Conservation (phyloP, 2,113 vertebrate species). For the Aleadryas rufinucha region DNA sequence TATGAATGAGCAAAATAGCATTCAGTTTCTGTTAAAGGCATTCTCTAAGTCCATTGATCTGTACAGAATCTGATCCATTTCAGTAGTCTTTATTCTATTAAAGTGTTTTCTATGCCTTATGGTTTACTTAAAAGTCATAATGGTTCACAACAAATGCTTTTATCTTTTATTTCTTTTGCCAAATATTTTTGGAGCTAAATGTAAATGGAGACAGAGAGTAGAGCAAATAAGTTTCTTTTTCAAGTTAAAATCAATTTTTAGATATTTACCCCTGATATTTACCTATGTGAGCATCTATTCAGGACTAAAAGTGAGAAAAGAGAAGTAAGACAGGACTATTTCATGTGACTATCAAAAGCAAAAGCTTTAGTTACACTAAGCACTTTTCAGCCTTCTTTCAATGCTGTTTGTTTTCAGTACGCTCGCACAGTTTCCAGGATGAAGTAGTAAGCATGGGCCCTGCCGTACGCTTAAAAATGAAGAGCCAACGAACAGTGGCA, state of each 20-base stretch:
- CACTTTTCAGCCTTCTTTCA: neutral
- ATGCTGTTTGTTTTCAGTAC: neutral
- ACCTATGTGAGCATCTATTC: neutral
- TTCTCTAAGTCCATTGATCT: neutral
- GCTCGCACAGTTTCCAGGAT: neutral
- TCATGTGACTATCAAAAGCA: neutral
- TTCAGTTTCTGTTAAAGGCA: neutral
- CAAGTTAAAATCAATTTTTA: neutral
- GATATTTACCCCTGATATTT: neutral
- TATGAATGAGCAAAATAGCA: neutral
- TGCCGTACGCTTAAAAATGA: neutral
- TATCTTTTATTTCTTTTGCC: neutral
- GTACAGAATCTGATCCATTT: neutral
- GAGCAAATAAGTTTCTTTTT: neutral
- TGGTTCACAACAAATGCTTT: neutral
- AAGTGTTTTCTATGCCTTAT: neutral
- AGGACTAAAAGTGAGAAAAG: neutral
- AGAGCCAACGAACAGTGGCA: neutral
- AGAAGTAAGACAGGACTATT: neutral
- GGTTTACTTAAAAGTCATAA: neutral
- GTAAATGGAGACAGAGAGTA: neutral
- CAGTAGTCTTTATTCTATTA: neutral
- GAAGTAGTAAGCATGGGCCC: neutral
- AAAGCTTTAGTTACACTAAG: neutral
- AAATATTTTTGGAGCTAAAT: neutral